A percentile compares a stretch with the other conserved stretches of the same genome.
These are phyloP conservation scores for Eudemis profundana DNA, from an alignment of 2,888 invertebrate species.

Conservation along the genomic window DNA sequence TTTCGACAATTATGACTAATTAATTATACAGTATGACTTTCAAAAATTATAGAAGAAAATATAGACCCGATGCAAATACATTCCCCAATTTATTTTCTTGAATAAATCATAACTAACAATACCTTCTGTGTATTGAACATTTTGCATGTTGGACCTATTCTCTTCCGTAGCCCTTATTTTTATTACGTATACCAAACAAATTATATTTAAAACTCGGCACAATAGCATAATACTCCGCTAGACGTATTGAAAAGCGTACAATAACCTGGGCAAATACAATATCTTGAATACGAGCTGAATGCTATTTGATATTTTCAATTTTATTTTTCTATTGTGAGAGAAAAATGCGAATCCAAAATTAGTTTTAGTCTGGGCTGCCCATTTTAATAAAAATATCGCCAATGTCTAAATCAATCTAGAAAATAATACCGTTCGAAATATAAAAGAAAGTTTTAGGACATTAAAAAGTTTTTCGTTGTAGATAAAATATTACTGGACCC, in stretches of 20 bases:
- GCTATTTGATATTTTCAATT: slow-evolving; percentile 16
- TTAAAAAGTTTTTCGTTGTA: no score
- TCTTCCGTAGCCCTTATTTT: neutral
- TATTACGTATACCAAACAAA: neutral
- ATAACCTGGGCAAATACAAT: neutral
- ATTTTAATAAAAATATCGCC: slow-evolving; percentile 4
- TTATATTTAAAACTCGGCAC: neutral
- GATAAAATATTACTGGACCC: no score
- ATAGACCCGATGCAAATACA: no score
- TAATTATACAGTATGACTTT: no score
- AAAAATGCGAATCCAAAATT: slow-evolving; percentile 11
- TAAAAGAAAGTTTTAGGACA: no score
- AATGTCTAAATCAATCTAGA: slow-evolving; percentile 11
- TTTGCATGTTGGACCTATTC: no score
- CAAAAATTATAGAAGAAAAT: no score
- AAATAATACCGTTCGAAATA: neutral
- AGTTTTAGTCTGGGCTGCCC: slow-evolving; percentile 13
- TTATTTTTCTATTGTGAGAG: slow-evolving; percentile 8
- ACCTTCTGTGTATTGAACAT: no score
- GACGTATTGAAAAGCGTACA: neutral
- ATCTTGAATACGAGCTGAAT: slow-evolving; percentile 11
- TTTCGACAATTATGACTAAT: no score
- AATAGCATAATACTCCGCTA: neutral
- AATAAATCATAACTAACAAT: no score
- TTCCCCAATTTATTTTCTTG: no score